Evolutionary conservation across 2,797 vertebrate genomes (phyloP), one percentile per base, ranked within the genome.

Genomic region (Coluber constrictor): DNA sequence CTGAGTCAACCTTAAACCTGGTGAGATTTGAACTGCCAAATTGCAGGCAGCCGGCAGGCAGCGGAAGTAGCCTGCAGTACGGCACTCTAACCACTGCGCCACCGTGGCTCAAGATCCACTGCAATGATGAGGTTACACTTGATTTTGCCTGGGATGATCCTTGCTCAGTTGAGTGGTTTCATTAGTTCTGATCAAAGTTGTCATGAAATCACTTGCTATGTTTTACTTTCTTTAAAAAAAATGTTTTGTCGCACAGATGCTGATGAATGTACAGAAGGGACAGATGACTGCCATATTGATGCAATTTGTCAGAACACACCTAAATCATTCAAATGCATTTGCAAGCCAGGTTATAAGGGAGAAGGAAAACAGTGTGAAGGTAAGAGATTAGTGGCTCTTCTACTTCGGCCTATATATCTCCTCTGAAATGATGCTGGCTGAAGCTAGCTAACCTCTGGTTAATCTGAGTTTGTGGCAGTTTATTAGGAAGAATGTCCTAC

Each of bases 221-320:
- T 93, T 74, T 18, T 74, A 9, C 32, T 83, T 43, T 54, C 25
- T 18, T 56, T 51, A 92, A 94, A 37, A 37, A 10, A 43, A 79
- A 43, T n/a, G 0, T 93, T 95, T 86, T 96, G 47, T 95, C 56
- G 13, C 95, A 70, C 97, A 99, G 99, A 99, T 93, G 97, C 98
- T 91, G 99, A 99, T 0, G 99, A 99, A 97, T 99, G 99, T 0
- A 98, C 98, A 0, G 98, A 99, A 95, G 98, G 97, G 89, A 98
- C 99, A 0, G 99, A 99, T 2, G 98, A 99, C 97, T 99, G 99
- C 96, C 99, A 99, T 97, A 99, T 99, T 1, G 99, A 99, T 5
- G 99, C 99, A 7, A 98, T 99, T 94, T 99, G 99, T 96, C 99
- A 99, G 97, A 99, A 99, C 97, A 99, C 98, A 0, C 98, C 98